phyloP scores from a whole-genome alignment of 2,113 vertebrate genomes.

The Garra rufa region DNA sequence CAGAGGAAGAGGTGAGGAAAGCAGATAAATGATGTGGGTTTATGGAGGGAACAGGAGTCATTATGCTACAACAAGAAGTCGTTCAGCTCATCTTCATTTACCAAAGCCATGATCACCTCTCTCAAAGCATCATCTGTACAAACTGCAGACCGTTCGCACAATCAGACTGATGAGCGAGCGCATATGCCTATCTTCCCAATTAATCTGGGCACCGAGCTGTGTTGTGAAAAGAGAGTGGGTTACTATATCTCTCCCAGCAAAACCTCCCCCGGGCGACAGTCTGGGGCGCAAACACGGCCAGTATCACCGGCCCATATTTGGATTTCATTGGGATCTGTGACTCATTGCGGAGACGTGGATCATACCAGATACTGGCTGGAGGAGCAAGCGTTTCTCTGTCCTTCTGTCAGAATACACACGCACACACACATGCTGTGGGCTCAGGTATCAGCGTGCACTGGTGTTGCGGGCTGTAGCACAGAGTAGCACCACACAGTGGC shows the following conservation, averaged over 20 bases:
- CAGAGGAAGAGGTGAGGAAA: constrained; percentile 67
- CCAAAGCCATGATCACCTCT: constrained; percentile 61
- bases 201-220: constrained; percentile 80
- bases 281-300: constrained; percentile 55
- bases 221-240: constrained; percentile 59
- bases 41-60: constrained; percentile 59
- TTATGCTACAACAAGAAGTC: constrained; percentile 59
- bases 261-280: constrained; percentile 53
- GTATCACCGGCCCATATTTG: constrained; percentile 67
- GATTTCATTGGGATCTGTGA: constrained; percentile 68
- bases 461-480: constrained; percentile 19
- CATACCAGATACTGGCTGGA: constrained; percentile 58
- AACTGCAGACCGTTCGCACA: constrained; percentile 61
- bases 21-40: constrained; percentile 29
- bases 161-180: constrained; percentile 74
- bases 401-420: neutral
- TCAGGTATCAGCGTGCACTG: constrained; percentile 5
- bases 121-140: constrained; percentile 55
- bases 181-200: constrained; percentile 77
- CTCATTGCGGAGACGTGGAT: constrained; percentile 64
- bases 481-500: constrained; percentile 44
- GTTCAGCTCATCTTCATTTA: constrained; percentile 68
- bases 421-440: neutral
- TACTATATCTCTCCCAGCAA: constrained; percentile 65
- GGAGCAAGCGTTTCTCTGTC: constrained; percentile 55